These are phyloP conservation scores for Malurus cyaneus DNA, from an alignment of 2,113 vertebrate genomes.

Conservation along the genomic window DNA sequence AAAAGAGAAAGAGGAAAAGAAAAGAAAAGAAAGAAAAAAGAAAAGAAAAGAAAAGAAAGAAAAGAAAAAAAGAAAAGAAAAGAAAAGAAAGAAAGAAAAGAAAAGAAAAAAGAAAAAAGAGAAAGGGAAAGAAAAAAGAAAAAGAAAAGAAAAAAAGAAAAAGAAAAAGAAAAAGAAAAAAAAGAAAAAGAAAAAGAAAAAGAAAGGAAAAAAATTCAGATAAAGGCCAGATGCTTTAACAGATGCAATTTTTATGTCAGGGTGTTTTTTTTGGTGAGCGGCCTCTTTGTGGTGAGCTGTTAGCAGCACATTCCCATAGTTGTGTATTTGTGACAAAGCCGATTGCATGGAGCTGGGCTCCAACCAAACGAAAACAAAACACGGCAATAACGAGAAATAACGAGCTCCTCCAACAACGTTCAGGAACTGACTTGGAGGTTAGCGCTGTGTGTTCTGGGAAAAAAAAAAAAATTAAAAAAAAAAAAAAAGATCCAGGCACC, in stretches of 20 bases:
- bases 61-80: too few relatives aligned
- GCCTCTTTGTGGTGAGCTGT: constrained; percentile 17
- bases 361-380: constrained; percentile 41
- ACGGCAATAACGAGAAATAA: background rate
- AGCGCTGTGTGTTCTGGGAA: background rate
- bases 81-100: too few relatives aligned
- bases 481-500: background rate
- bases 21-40: background rate
- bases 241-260: background rate
- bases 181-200: too few relatives aligned
- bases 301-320: constrained; percentile 6
- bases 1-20: background rate
- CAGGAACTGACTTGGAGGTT: constrained; percentile 24
- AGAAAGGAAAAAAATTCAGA: too few relatives aligned
- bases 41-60: too few relatives aligned
- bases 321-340: constrained; percentile 29
- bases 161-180: too few relatives aligned
- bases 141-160: too few relatives aligned
- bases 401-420: background rate
- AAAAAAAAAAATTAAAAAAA: background rate
- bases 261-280: background rate
- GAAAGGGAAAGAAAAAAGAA: too few relatives aligned
- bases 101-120: too few relatives aligned
- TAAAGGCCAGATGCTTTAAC: too few relatives aligned
- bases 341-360: background rate